phyloP scores from a whole-genome alignment of 2,888 invertebrate genomes.

The Yponomeuta sedellus region DNA sequence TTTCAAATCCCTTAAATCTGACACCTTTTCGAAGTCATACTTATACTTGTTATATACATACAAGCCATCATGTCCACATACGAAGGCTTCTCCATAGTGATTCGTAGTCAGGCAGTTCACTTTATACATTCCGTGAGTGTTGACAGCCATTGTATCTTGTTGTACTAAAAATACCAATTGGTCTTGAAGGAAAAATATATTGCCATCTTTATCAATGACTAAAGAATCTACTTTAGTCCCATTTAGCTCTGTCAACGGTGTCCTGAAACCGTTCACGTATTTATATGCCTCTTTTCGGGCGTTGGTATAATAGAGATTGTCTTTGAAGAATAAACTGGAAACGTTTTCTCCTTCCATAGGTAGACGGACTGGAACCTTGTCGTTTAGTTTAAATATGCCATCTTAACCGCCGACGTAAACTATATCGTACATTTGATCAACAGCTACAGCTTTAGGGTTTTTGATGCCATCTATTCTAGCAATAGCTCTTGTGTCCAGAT shows the following conservation, averaged over 20 bases:
- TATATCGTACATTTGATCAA: slow-evolving; percentile 48
- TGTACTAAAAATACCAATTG: slow-evolving; percentile 46
- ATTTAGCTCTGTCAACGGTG: slow-evolving; percentile 39
- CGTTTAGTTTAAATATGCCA: slow-evolving; percentile 50
- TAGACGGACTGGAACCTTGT: slow-evolving; percentile 44
- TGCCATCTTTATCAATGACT: slow-evolving; percentile 52
- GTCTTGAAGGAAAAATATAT: slow-evolving; percentile 48
- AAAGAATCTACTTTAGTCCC: slow-evolving; percentile 43
- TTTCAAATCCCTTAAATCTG: slow-evolving; percentile 42
- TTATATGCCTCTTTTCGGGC: slow-evolving; percentile 41
- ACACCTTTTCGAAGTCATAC: slow-evolving; percentile 51
- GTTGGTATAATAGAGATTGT: slow-evolving; percentile 49
- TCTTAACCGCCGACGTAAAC: slow-evolving; percentile 55
- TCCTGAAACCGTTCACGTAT: slow-evolving; percentile 47
- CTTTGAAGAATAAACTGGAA: slow-evolving; percentile 45
- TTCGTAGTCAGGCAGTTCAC: slow-evolving; percentile 45
- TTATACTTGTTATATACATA: slow-evolving; percentile 62
- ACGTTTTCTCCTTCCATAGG: slow-evolving; percentile 47
- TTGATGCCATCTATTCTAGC: slow-evolving; percentile 48
- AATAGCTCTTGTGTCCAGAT: slow-evolving; percentile 36
- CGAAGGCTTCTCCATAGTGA: slow-evolving; percentile 39
- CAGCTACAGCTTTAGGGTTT: slow-evolving; percentile 54
- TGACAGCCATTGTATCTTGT: slow-evolving; percentile 47
- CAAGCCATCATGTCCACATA: slow-evolving; percentile 45
- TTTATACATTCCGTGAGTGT: slow-evolving; percentile 43